Percentiles rank a stretch among this genome's conserved stretches.
Evolutionary conservation across 2,797 vertebrate genomes (phyloP).

Genomic region (Hephaestus fuliginosus): DNA sequence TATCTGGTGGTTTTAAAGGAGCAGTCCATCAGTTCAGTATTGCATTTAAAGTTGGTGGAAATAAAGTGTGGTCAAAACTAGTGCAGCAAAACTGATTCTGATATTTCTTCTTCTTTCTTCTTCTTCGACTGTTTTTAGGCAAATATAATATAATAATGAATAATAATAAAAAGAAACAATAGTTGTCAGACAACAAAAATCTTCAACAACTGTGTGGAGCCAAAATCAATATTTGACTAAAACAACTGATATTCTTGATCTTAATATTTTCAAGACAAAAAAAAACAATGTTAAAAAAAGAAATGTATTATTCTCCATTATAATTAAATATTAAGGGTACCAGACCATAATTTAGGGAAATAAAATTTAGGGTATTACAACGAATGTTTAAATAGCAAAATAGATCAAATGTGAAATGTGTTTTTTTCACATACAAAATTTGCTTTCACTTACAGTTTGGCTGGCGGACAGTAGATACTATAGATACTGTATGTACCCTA

Average conservation of each 20-base stretch:
- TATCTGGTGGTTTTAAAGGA: conserved; percentile 13
- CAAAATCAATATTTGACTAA: background rate
- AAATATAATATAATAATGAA: background rate
- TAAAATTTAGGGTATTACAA: background rate
- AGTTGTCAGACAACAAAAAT: no score
- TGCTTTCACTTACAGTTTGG: background rate
- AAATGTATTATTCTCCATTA: background rate
- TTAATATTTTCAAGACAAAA: background rate
- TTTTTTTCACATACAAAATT: background rate
- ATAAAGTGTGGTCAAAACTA: background rate
- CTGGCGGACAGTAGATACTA: background rate
- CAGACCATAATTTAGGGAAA: background rate
- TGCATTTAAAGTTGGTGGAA: background rate
- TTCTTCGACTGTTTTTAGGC: background rate
- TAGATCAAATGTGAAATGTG: background rate
- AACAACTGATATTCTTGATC: background rate
- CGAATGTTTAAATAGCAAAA: background rate
- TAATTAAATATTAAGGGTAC: background rate
- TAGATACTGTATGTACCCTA: background rate
- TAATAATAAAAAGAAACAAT: background rate
- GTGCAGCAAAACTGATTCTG: background rate
- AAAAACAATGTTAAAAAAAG: background rate
- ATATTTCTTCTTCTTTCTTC: no score
- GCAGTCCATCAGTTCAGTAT: background rate
- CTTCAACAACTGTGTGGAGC: no score